These are phyloP conservation scores for human (Homo sapiens) DNA, from an alignment of 2,113 vertebrate species.

Conservation along the genomic window GRCh38 chr3:17228001-17228500, in stretches of 20 bases:
- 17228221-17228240: not conserved
- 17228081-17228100: not conserved
- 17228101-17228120: not conserved
- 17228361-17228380: rapidly evolving
- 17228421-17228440: not conserved
- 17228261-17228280: not conserved
- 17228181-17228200: not conserved
- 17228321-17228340: not conserved
- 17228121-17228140: not conserved
- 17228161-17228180: not conserved
- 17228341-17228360: not conserved
- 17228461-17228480: not conserved
- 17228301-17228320: not conserved
- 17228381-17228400: not conserved
- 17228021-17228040: not conserved
- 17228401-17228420: not conserved
- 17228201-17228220: not conserved
- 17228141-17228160: not conserved
- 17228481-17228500: not conserved
- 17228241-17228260: not conserved
- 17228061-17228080: not conserved
- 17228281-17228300: not conserved
- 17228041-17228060: not conserved
- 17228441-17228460: not conserved
- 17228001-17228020: not conserved